phyloP scores from a whole-genome alignment of 2,888 invertebrate species.

The Leucania comma region DNA sequence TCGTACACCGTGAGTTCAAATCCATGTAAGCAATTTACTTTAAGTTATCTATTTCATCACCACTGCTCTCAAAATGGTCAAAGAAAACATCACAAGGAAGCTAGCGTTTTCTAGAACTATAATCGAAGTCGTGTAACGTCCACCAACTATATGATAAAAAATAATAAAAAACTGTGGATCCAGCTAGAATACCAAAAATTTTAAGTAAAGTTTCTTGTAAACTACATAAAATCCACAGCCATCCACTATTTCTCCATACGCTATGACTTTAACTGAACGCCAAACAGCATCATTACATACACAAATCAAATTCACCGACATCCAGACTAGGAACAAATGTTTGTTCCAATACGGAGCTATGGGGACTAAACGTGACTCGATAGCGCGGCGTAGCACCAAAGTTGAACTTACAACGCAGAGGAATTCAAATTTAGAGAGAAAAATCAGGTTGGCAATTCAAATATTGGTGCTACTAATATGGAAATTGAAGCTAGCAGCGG shows the following conservation, averaged over 20 bases:
- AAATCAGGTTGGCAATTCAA: constrained; percentile 3
- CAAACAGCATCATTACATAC: constrained; percentile 52
- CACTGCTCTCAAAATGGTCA: too few species aligned
- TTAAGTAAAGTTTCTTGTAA: not conserved
- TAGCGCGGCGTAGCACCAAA: constrained; percentile 25
- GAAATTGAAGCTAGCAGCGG: not conserved
- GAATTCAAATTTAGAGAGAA: constrained; percentile 9
- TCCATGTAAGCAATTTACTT: too few species aligned
- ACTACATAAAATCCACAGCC: not conserved
- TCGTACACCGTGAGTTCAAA: too few species aligned
- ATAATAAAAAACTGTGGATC: not conserved
- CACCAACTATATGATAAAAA: too few species aligned
- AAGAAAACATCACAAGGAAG: too few species aligned
- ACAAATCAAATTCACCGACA: constrained; percentile 54
- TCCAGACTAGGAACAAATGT: constrained; percentile 53
- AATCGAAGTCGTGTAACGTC: too few species aligned
- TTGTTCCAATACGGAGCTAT: constrained; percentile 45
- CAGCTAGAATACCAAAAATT: not conserved
- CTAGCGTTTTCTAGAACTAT: too few species aligned
- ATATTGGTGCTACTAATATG: not conserved
- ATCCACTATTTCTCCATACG: constrained; percentile 23
- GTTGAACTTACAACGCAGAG: constrained; percentile 20
- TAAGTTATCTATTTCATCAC: too few species aligned
- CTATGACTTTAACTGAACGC: constrained; percentile 22
- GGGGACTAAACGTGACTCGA: constrained; percentile 52